Evolutionary conservation across 2,113 vertebrate genomes (phyloP).

Genomic region (Climacteris rufus): DNA sequence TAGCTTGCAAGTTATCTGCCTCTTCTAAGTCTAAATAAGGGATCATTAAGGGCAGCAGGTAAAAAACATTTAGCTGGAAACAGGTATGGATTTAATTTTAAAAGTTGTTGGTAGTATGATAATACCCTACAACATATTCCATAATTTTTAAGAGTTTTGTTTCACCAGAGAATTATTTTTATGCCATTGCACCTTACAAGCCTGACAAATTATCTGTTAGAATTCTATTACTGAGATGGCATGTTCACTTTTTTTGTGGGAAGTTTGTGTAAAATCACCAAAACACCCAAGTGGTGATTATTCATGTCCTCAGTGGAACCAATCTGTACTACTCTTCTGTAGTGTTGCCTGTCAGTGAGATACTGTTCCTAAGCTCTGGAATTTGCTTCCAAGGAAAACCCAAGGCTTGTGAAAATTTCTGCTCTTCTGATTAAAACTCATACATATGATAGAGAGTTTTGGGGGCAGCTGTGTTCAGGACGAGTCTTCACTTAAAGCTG

Average conservation of each 20-base stretch:
- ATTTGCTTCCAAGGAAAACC: not conserved
- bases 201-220: not conserved
- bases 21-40: not conserved
- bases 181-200: not conserved
- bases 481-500: not conserved
- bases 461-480: not conserved
- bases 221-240: not conserved
- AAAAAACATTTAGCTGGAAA: not conserved
- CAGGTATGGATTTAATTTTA: not conserved
- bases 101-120: not conserved
- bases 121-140: not conserved
- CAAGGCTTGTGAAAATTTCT: not conserved
- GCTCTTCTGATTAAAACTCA: fast-evolving
- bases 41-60: not conserved
- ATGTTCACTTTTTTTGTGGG: not conserved
- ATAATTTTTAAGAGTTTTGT: not conserved
- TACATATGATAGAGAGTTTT: fast-evolving
- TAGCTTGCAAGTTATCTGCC: not conserved
- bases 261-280: not conserved
- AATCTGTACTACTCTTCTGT: not conserved
- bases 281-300: not conserved
- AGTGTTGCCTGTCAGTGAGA: not conserved
- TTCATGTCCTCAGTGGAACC: not conserved
- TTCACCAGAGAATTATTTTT: not conserved
- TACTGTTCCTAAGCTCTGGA: not conserved